These are phyloP conservation scores for Menidia menidia DNA, from an alignment of 2,797 vertebrate genomes.

Conservation along the genomic window DNA sequence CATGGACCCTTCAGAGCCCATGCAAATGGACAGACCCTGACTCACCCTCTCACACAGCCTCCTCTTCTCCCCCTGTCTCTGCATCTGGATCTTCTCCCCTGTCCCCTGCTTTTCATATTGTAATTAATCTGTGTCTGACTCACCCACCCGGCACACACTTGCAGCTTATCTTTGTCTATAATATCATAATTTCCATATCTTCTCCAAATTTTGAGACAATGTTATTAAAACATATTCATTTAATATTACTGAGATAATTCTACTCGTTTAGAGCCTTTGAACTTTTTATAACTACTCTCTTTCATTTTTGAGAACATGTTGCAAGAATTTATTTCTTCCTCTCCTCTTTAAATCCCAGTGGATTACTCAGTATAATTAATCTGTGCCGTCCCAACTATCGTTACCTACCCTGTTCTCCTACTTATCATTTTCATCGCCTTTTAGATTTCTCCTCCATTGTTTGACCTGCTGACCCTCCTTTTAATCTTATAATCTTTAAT, in stretches of 20 bases:
- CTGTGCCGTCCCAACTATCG: conserved; percentile 17
- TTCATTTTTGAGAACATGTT: neutral
- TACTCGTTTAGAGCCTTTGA: conserved; percentile 17
- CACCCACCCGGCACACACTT: conserved; percentile 6
- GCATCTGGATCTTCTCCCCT: conserved; percentile 9
- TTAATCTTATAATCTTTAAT: conserved; percentile 67
- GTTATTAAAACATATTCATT: conserved; percentile 19
- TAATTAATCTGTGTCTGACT: conserved; percentile 27
- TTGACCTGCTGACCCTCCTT: conserved; percentile 49
- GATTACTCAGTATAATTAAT: conserved; percentile 61
- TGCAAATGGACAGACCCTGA: conserved; percentile 47
- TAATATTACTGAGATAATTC: conserved; percentile 4
- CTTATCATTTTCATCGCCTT: conserved; percentile 42
- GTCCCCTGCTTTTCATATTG: conserved; percentile 23
- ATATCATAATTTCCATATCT: conserved; percentile 14
- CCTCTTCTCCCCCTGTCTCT: conserved; percentile 13
- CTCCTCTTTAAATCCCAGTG: conserved; percentile 35
- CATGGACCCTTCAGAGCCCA: conserved; percentile 26
- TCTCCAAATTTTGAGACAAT: conserved; percentile 10
- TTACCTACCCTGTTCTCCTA: conserved; percentile 18
- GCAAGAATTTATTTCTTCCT: neutral
- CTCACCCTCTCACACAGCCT: conserved; percentile 31
- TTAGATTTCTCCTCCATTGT: conserved; percentile 34
- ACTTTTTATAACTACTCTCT: neutral
- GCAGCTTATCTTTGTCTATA: neutral